Evolutionary conservation across 2,888 invertebrate species (phyloP), one percentile per base, ranked within the genome.

Genomic region (Drosophila subsilvestris): DNA sequence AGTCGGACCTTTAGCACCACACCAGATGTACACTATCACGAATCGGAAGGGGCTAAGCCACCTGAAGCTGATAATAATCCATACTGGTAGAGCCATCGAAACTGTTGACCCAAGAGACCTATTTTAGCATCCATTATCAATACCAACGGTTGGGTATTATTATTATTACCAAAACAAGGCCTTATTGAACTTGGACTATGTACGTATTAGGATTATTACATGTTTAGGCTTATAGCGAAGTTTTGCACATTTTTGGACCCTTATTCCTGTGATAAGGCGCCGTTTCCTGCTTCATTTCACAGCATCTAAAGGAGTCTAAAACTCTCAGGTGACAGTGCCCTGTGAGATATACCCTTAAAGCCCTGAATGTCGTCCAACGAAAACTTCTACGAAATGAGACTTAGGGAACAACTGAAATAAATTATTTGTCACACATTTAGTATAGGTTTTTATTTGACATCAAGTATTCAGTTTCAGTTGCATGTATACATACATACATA

Each of bases 371-470:
- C 3, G 8, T 27, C 27, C 3, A 27, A 8, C 1, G 9, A 8
- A 6, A 27, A 6, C 27, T 14, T 5, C 3, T n/a, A 8, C 20
- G 10, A 1, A n/a, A 20, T 27, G 2, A 29, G 27, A 48, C 12
- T 10, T 7, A 32, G 12, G 37, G 14, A 7, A 18, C 17, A 12
- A 47, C 17, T 56, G 5, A 58, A 25, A 50, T 54, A 62, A 51
- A 53, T 62, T 63, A 49, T 22, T 68, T 68, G 42, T 73, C 48
- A 56, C 56, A 68, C 63, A 84, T 86, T 80, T 83, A 86, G 78
- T 81, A 86, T 78, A 83, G 72, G 76, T 73, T 88, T 87, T 87
- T 87, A 81, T 83, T 88, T 87, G 89, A 87, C 87, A 89, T 88
- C 88, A 86, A 88, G 78, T 86, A 75, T 84, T 88, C 78, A 78